Conservation (phyloP, 2,113 vertebrate genomes). For the Megaleporinus macrocephalus region DNA sequence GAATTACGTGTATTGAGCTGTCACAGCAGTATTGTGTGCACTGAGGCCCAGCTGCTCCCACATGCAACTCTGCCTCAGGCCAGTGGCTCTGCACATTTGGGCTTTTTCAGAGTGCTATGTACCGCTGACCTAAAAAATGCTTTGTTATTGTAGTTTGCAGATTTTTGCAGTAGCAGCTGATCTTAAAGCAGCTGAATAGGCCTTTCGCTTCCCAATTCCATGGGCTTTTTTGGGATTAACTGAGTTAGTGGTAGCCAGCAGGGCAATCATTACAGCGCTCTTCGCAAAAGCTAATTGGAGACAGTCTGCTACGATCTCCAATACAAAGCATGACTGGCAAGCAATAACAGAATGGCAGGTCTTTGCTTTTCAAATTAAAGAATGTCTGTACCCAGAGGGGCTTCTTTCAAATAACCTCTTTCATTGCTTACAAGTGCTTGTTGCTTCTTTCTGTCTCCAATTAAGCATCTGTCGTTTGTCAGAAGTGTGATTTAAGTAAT, state of each 20-base stretch:
- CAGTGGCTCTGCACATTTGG: background rate
- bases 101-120: background rate
- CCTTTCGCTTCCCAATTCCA: background rate
- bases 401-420: background rate
- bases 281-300: slow-evolving; percentile 45
- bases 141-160: background rate
- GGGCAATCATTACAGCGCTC: background rate
- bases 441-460: background rate
- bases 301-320: slow-evolving; percentile 9
- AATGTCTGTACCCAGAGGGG: background rate
- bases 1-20: slow-evolving; percentile 59
- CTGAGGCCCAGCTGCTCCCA: slow-evolving; percentile 57
- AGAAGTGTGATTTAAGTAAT: too few relatives aligned
- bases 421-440: background rate
- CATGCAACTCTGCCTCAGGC: background rate
- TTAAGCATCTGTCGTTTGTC: too few relatives aligned
- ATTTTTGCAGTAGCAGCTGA: background rate
- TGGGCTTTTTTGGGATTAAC: slow-evolving; percentile 21
- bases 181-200: slow-evolving; percentile 24
- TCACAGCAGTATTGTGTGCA: slow-evolving; percentile 58
- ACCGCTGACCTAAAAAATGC: slow-evolving; percentile 6
- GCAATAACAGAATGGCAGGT: slow-evolving; percentile 21
- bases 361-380: slow-evolving; percentile 67
- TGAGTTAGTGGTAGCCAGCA: slow-evolving; percentile 19
- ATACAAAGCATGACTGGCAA: slow-evolving; percentile 15